Conservation (phyloP, 2,113 vertebrate species). For the Heterotis niloticus region DNA sequence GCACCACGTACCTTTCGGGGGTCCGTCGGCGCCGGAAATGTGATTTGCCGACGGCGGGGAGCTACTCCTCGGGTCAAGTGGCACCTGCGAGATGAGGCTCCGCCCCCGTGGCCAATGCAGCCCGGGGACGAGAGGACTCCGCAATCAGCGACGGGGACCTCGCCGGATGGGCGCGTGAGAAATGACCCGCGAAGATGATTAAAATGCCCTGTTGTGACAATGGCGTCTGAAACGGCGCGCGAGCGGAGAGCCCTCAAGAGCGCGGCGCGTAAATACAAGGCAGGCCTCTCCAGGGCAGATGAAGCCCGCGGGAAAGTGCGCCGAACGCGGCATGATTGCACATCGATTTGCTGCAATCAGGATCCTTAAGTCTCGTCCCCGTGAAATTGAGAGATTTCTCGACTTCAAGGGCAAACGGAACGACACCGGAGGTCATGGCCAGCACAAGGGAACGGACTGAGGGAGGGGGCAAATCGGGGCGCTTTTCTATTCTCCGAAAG, state of each 20-base stretch:
- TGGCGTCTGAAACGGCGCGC: conserved; percentile 44
- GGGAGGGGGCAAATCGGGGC: background rate
- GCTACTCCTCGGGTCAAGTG: conserved; percentile 24
- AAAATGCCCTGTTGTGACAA: conserved; percentile 47
- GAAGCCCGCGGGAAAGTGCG: conserved; percentile 63
- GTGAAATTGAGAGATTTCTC: conserved; percentile 65
- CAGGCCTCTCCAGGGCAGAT: conserved; percentile 59
- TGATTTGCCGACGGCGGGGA: conserved; percentile 3
- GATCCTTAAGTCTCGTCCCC: conserved; percentile 58
- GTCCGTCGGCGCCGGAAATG: background rate
- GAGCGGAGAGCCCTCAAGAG: conserved; percentile 48
- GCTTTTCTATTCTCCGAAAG: conserved; percentile 28
- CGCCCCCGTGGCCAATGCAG: conserved; percentile 26
- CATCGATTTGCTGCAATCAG: conserved; percentile 75
- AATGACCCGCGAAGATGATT: conserved; percentile 38
- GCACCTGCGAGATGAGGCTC: background rate
- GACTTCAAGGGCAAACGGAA: conserved; percentile 56
- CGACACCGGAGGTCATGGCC: conserved; percentile 57
- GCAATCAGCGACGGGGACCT: conserved; percentile 50
- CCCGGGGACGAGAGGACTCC: conserved; percentile 33
- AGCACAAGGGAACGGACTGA: conserved; percentile 21
- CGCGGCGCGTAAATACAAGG: conserved; percentile 66
- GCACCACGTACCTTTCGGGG: background rate
- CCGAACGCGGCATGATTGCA: conserved; percentile 64
- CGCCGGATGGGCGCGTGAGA: conserved; percentile 22